Conservation (phyloP, 2,113 vertebrate genomes). For the Neoarius graeffei region DNA sequence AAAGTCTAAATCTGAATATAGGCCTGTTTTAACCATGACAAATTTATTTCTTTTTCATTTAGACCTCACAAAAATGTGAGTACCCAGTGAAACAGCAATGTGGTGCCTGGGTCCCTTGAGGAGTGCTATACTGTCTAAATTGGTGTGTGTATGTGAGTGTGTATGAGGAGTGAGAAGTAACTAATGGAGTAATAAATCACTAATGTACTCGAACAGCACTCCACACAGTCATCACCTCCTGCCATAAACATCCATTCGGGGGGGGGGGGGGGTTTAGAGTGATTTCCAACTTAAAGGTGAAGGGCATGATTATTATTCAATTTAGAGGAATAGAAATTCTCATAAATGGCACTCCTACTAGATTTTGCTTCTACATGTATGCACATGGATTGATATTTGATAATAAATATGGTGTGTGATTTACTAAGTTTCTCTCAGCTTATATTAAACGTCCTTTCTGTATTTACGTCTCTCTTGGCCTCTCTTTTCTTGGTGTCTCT, state of each 20-base stretch:
- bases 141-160: conserved; percentile 15
- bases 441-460: background rate
- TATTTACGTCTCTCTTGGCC: background rate
- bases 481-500: background rate
- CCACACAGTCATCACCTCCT: conserved; percentile 39
- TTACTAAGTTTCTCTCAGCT: background rate
- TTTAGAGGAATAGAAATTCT: conserved; percentile 25
- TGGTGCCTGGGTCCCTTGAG: conserved; percentile 20
- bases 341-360: conserved; percentile 4
- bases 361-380: background rate
- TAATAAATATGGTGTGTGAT: background rate
- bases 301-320: conserved; percentile 35
- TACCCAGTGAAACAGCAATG: background rate
- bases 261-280: conserved; percentile 39
- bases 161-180: conserved; percentile 29
- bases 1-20: background rate
- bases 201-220: conserved; percentile 45
- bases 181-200: conserved; percentile 45
- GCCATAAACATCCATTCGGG: conserved; percentile 42
- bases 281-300: conserved; percentile 13
- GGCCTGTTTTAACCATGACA: background rate
- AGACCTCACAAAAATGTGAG: conserved; percentile 18
- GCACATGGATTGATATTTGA: background rate
- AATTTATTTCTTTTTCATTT: conserved; percentile 30
- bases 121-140: conserved; percentile 23